Percentiles rank a stretch among this genome's conserved stretches.
These are phyloP conservation scores for Saccostrea glomerata DNA, from an alignment of 1,140 invertebrate species.

Conservation along the genomic window DNA sequence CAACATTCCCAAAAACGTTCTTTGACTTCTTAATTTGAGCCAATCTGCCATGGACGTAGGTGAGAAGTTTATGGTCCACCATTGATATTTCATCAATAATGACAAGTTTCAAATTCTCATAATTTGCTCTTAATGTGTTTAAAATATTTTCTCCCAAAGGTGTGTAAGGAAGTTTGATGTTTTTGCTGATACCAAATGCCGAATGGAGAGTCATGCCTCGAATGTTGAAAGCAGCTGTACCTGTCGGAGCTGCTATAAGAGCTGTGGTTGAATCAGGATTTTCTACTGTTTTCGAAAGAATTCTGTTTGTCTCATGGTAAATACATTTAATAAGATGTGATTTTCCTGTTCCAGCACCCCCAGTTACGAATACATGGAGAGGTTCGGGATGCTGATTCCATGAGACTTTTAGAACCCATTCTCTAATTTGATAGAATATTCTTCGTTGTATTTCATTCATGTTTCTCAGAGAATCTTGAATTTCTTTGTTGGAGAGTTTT, in stretches of 20 bases:
- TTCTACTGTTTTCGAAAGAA: conserved; percentile 17
- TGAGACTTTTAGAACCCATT: conserved; percentile 44
- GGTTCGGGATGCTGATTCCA: conserved; percentile 38
- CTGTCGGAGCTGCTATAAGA: conserved; percentile 48
- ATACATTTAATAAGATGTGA: conserved; percentile 55
- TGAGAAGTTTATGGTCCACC: conserved; percentile 48
- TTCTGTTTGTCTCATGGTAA: conserved; percentile 55
- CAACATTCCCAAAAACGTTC: not conserved
- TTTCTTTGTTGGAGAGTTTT: not conserved
- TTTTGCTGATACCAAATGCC: conserved; percentile 41
- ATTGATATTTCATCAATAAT: conserved; percentile 57
- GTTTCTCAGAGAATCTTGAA: not conserved
- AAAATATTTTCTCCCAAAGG: conserved; percentile 44
- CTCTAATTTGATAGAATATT: conserved; percentile 53
- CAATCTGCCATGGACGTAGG: conserved; percentile 45
- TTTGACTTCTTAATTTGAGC: conserved; percentile 30
- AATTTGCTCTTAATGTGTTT: conserved; percentile 35
- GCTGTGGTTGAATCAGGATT: conserved; percentile 38
- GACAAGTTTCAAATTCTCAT: conserved; percentile 28
- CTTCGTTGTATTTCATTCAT: conserved; percentile 35
- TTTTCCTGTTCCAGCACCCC: conserved; percentile 54
- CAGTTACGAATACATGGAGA: conserved; percentile 55
- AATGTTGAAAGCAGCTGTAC: conserved; percentile 52
- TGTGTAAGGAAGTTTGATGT: conserved; percentile 31
- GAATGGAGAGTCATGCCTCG: conserved; percentile 41